Conservation (phyloP, 1,140 invertebrate species). For the Mycetomoellerius zeteki region DNA sequence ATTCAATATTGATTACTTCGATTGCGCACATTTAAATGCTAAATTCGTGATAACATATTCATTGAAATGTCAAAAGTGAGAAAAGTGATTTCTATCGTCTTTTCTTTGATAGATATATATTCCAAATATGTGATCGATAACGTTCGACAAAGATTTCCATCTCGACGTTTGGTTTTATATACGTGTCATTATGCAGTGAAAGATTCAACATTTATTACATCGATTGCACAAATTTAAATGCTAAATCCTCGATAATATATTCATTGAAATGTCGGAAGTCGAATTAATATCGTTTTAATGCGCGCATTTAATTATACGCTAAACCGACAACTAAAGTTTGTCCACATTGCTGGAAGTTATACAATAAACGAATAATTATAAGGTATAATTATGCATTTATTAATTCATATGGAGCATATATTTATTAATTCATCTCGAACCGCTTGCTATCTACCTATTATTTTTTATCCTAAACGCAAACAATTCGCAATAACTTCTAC, state of each 20-base stretch:
- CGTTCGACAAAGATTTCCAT: background rate
- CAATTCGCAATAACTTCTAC: background rate
- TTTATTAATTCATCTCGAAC: background rate
- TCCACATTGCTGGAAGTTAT: background rate
- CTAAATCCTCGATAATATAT: background rate
- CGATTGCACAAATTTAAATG: constrained; percentile 4
- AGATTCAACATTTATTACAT: background rate
- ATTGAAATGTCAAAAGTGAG: background rate
- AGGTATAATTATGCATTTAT: constrained; percentile 15
- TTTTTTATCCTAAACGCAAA: constrained; percentile 18
- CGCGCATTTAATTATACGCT: constrained; percentile 10
- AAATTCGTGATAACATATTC: background rate
- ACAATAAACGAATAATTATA: background rate
- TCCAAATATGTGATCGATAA: background rate
- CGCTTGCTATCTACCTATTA: background rate
- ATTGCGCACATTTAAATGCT: constrained; percentile 12
- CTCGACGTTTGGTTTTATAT: background rate
- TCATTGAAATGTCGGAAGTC: background rate
- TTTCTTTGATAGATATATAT: background rate
- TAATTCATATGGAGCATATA: background rate
- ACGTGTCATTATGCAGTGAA: background rate
- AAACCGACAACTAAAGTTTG: constrained; percentile 17
- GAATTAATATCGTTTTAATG: constrained; percentile 6
- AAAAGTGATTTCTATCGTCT: background rate
- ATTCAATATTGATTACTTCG: background rate